A percentile compares a stretch with the other conserved stretches of the same genome.
Evolutionary conservation across 2,888 invertebrate genomes (phyloP).

Genomic region (Epirrhoe alternata): DNA sequence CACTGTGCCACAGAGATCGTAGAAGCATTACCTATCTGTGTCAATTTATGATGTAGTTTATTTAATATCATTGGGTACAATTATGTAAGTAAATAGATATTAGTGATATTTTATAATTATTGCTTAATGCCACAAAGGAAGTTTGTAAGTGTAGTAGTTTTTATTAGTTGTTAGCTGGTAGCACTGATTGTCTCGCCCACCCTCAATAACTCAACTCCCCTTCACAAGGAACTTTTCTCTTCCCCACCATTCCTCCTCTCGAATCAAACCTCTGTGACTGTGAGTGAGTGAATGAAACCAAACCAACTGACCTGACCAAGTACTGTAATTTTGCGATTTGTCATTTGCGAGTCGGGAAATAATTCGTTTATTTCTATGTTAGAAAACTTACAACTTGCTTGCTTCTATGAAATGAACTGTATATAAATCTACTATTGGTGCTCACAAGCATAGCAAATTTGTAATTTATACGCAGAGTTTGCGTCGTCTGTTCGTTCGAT

Average conservation of each 20-base stretch:
- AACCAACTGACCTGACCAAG: background rate
- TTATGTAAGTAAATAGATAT: too few relatives aligned
- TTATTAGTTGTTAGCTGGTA: background rate
- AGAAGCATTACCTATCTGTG: too few relatives aligned
- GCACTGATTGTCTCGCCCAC: background rate
- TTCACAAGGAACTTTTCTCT: background rate
- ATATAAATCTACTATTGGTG: background rate
- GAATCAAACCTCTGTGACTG: too few relatives aligned
- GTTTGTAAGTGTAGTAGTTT: background rate
- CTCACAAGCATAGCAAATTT: background rate
- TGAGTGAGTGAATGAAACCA: too few relatives aligned
- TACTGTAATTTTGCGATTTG: background rate
- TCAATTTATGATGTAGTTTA: too few relatives aligned
- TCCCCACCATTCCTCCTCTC: background rate
- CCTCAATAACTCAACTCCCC: too few relatives aligned
- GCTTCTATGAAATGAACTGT: too few relatives aligned
- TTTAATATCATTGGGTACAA: too few relatives aligned
- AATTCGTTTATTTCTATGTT: background rate
- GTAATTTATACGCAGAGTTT: background rate
- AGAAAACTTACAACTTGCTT: background rate
- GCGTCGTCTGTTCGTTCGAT: background rate
- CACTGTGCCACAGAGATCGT: too few relatives aligned
- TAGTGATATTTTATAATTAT: too few relatives aligned
- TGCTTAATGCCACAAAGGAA: too few relatives aligned
- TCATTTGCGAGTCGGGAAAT: background rate